phyloP scores from a whole-genome alignment of 2,888 invertebrate species.

The Lasioglossum malachurum region DNA sequence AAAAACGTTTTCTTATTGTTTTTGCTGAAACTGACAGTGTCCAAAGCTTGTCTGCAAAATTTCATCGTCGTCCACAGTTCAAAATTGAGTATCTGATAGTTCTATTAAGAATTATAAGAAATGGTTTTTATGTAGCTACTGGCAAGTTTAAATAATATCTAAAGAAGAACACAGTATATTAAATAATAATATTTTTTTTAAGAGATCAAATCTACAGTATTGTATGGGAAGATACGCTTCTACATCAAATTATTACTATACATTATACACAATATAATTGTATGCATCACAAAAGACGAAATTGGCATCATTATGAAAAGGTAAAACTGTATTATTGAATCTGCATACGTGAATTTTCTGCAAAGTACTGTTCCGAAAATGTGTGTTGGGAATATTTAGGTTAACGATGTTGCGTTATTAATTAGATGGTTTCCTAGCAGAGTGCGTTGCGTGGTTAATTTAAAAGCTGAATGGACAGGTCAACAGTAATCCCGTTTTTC shows the following conservation, averaged over 20 bases:
- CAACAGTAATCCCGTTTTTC: neutral
- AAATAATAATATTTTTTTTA: too few species aligned
- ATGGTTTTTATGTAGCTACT: too few species aligned
- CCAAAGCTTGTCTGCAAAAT: neutral
- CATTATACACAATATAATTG: too few species aligned
- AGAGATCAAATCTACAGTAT: too few species aligned
- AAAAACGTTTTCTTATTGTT: neutral
- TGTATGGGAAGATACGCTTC: too few species aligned
- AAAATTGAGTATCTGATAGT: too few species aligned
- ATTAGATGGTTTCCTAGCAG: neutral
- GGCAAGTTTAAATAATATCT: too few species aligned
- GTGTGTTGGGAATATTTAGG: neutral
- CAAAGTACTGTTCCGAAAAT: neutral
- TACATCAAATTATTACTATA: too few species aligned
- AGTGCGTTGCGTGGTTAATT: neutral
- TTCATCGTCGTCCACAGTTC: neutral
- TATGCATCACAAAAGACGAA: neutral
- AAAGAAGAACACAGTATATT: too few species aligned
- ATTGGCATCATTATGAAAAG: neutral
- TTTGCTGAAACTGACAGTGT: neutral
- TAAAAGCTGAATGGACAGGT: neutral
- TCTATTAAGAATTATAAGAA: too few species aligned
- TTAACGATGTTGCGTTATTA: neutral
- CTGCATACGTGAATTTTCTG: neutral
- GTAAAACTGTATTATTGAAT: neutral